Base-by-base conservation (phyloP, 2,888 invertebrate species). In the Asteroscopus sphinx region DNA sequence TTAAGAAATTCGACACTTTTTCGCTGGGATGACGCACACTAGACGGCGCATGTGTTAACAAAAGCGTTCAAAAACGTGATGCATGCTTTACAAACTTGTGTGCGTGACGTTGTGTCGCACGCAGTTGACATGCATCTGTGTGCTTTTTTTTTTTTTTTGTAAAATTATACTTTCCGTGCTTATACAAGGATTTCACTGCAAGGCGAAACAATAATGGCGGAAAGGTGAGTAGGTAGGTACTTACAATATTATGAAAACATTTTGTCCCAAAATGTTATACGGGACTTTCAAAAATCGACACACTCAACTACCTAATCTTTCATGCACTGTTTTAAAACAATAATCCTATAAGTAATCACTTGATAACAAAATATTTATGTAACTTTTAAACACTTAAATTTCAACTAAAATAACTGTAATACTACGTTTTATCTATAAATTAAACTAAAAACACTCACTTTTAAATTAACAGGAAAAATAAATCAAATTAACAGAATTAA, bases 361-460 rank as follows among this genome's bases (percentile, higher is more conserved):
- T 5, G 59, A 64, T 64, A 61, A 36, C 9, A 30, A 21, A 21
- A 36, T 3, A 17, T 46, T 58, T 52, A 64, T 58, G 64, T 58
- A 64, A 52, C 28, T 15, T 32, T 21, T 21, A 4, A n/a, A 16
- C 26, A 8, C 35, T 11, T 0, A 5, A 53, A 64, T 30, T 26
- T n/a, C n/a, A 17, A n/a, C 21, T 3, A 21, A 21, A 21, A 25
- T 46, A n/a, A 36, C 35, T 39, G 39, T 48, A 17, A 7, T 1
- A 13, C 8, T 9, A 30, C 32, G 35, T 30, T 12, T 39, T 21
- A 8, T 3, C 21, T 8, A 9, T 16, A 0, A 41, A 16, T 3
- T 6, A 4, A 15, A 39, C 8, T 3, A 2, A 40, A 45, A 15
- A 9, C 9, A 16, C 28, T 4, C 16, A 36, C 13, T 12, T 41